Base-by-base conservation (phyloP, 2,888 invertebrate species). In the Caenorhabditis plicata region DNA sequence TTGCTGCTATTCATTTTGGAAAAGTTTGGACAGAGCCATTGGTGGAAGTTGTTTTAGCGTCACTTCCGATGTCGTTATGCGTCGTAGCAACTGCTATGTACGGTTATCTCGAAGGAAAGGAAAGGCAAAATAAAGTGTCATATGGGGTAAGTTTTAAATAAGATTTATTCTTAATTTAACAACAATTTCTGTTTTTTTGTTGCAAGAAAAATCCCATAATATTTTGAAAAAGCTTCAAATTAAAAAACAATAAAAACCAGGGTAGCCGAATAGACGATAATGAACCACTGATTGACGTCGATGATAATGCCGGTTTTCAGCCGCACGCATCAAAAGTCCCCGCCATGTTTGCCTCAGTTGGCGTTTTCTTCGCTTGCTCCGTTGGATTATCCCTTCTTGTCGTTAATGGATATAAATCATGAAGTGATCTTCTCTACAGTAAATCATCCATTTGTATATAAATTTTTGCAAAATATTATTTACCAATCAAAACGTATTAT, bases 321-420 rank as follows among this genome's bases (percentile, higher is more conserved):
- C 45, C 51, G 5, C 56, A 63, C 45, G 47, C 52, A 20, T 36
- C 64, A 15, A 52, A 52, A 15, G 41, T 40, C 8, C 64, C 67
- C 0, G 26, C 45, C 9, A 40, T 60, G 23, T 64, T 64, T 47
- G 57, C 54, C 55, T 54, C 61, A 20, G 40, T 54, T 26, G 67
- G 67, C 9, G 60, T 64, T 19, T 55, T 68, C 51, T 43, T 64
- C 38, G 54, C 61, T 15, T 39, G 42, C 25, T 46, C 57, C 15
- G 50, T 64, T 33, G 61, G 58, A 4, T 25, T 68, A n/a, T 61
- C 57, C 5, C 42, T 68, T 2, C 47, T 68, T 8, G 57, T 68
- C 7, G 61, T 54, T 19, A 52, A 64, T 40, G 67, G 67, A 35
- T 68, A 64, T 49, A 63, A 66, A 43, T n/a, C n/a, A n/a, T n/a